Evolutionary conservation across 2,113 vertebrate species (phyloP), one percentile per base, ranked within the genome.

Genomic region (Protobothrops mucrosquamatus): DNA sequence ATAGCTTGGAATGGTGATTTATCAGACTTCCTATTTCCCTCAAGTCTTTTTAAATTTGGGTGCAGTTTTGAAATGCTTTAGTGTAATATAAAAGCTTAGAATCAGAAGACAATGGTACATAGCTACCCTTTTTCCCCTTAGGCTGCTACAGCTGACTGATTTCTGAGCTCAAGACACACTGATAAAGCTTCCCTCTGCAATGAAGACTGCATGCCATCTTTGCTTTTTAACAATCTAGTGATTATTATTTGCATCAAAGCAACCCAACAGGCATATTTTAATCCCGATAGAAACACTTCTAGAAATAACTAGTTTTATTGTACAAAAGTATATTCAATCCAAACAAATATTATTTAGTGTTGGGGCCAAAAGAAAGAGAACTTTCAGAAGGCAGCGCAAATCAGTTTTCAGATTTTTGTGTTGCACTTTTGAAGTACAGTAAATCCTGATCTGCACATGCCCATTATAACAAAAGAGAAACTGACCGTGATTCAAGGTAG

Each of bases 1-100:
- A 61, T 94, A 94, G 88, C 91, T 96, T 91, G 3, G 95, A 96
- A 96, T 94, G 92, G 95, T 96, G 96, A 95, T 96, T 97, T 96
- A 96, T 96, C 90, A 93, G 94, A 92, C 89, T 91, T 92, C 43
- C 85, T 93, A 90, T 94, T 95, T 52, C n/a, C 52, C 91, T 55
- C 22, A 6, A 34, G 54, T 90, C 52, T 94, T 74, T 90, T 93
- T 59, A 51, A 48, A 87, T 89, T 90, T 91, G n/a, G 29, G 85
- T 57, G 46, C 85, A 91, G 0, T 91, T 93, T 92, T 92, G 20
- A 89, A 85, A 87, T 64, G 12, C 20, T 88, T 69, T 29, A 43
- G 26, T 88, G 34, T 61, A 88, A 26, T 74, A 55, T 81, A 92
- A 89, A 92, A 46, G 74, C 29, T 52, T 14, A 61, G 74, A 86